Percentiles rank a stretch among this genome's conserved stretches.
phyloP scores from a whole-genome alignment of 2,797 vertebrate species.

The Centroberyx gerrardi region DNA sequence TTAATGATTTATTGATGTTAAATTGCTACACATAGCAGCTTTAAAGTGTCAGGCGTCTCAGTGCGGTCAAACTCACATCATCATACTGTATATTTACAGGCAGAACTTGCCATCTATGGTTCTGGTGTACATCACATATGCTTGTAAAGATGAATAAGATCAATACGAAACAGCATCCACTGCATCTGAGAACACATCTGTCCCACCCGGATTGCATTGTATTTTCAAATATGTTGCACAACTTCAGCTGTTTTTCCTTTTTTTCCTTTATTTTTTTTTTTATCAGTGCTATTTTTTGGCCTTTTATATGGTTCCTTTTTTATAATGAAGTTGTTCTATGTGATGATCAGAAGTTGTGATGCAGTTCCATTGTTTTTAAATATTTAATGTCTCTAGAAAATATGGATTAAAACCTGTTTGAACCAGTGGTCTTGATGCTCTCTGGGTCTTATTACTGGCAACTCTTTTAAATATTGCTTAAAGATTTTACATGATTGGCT shows the following conservation, averaged over 20 bases:
- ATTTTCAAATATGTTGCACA: slow-evolving; percentile 92
- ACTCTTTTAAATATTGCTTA: not conserved
- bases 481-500: too few species aligned
- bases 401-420: slow-evolving; percentile 91
- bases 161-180: slow-evolving; percentile 85
- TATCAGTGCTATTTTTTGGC: slow-evolving; percentile 82
- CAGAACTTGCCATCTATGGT: slow-evolving; percentile 16
- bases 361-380: slow-evolving; percentile 97
- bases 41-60: slow-evolving; percentile 14
- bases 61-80: slow-evolving; percentile 1
- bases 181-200: slow-evolving; percentile 86
- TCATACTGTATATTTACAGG: not conserved
- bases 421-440: slow-evolving; percentile 85
- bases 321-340: slow-evolving; percentile 91
- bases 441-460: not conserved
- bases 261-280: slow-evolving; percentile 61
- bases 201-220: slow-evolving; percentile 90
- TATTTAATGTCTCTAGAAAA: slow-evolving; percentile 94
- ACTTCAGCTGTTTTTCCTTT: slow-evolving; percentile 86
- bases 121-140: slow-evolving; percentile 39
- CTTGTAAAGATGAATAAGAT: slow-evolving; percentile 86
- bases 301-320: slow-evolving; percentile 87
- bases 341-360: slow-evolving; percentile 94
- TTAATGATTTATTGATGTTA: not conserved
- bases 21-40: slow-evolving; percentile 14